Evolutionary conservation across 2,888 invertebrate genomes (phyloP), one percentile per base, ranked within the genome.

Genomic region (Drosophila neotestacea): DNA sequence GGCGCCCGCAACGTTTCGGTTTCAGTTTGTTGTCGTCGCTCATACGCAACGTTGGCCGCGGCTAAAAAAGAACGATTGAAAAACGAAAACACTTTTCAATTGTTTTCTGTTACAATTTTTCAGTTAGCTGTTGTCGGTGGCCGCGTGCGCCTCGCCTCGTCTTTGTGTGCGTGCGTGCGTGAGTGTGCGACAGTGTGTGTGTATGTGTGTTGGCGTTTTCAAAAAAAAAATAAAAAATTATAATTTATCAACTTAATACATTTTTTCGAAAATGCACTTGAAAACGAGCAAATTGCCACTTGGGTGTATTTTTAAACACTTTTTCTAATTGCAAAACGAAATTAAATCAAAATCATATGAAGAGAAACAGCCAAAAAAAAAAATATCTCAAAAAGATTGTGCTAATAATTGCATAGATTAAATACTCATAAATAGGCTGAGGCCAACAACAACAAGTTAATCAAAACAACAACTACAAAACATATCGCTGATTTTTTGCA

Each of bases 1-100:
- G 42, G 32, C 4, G 58, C 22, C 34, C 59, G 54, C 34, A 10
- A 46, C 30, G 22, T 7, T 62, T 67, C 13, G 62, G 7, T 16
- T 64, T 78, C 47, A 79, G 82, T 79, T 73, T 78, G 79, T 60
- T 79, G 82, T 60, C 75, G 79, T 74, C 80, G 79, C 74, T 79
- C 79, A 80, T 82, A 80, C 79, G 83, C 83, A 76, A 79, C 79
- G 79, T 82, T 82, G 67, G 66, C 46, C 70, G 79, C 76, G 81
- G 65, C 62, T 50, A 22, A 41, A 50, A 62, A 59, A 48, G 6
- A 34, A 42, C 13, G 11, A 16, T 7, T 22, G 6, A n/a, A 11
- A 38, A 54, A 28, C 36, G n/a, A 46, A 56, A 59, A 38, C 39
- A 32, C 22, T 48, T n/a, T 30, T 38, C 47, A 30, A 58, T 44